These are phyloP conservation scores for Rhea pennata DNA, from an alignment of 2,113 vertebrate species.

Conservation along the genomic window DNA sequence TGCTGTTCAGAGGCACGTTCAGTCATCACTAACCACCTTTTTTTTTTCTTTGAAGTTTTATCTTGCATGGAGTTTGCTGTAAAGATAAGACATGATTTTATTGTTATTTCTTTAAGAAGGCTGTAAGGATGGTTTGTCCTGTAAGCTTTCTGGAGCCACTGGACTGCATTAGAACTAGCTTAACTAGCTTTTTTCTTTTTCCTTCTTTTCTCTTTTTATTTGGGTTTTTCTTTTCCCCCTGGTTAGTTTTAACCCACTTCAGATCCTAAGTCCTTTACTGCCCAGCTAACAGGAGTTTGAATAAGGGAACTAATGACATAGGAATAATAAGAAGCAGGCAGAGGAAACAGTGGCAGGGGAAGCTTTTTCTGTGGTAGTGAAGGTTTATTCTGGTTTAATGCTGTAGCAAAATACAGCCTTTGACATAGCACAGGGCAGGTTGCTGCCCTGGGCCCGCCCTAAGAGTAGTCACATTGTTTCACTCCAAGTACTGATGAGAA, in stretches of 20 bases:
- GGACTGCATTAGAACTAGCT: neutral
- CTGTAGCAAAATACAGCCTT: neutral
- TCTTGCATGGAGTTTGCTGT: neutral
- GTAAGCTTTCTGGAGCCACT: neutral
- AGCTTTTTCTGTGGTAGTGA: neutral
- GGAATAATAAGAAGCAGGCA: neutral
- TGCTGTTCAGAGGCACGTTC: neutral
- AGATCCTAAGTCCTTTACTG: neutral
- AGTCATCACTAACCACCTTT: neutral
- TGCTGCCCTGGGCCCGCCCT: neutral
- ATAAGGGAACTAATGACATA: conserved; percentile 6
- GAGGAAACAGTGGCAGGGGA: neutral
- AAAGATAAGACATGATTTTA: neutral
- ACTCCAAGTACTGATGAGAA: neutral
- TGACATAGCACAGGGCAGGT: neutral
- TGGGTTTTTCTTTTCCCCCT: neutral
- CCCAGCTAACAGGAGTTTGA: neutral
- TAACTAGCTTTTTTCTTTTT: neutral
- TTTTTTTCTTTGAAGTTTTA: neutral
- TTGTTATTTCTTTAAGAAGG: neutral
- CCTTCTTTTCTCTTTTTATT: neutral
- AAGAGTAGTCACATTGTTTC: neutral
- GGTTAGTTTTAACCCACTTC: neutral
- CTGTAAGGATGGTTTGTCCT: neutral
- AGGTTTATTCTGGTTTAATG: neutral